A percentile compares a stretch with the other conserved stretches of the same genome.
These are phyloP conservation scores for Pteria penguin DNA, from an alignment of 2,888 invertebrate species.

Conservation along the genomic window DNA sequence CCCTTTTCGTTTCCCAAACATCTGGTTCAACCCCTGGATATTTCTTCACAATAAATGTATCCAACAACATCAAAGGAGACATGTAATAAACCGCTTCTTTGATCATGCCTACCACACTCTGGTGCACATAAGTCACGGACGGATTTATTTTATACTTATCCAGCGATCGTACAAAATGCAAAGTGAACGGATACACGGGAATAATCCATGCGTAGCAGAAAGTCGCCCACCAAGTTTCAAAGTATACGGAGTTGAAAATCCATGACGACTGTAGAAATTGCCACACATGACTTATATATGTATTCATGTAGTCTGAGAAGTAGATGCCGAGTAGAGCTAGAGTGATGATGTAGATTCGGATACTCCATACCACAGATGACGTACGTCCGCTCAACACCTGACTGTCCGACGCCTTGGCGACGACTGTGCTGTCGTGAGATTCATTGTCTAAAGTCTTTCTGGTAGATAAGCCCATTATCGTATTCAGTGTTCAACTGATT, in stretches of 20 bases:
- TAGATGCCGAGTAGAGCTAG: too few relatives aligned
- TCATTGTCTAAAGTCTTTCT: too few relatives aligned
- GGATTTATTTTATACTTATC: constrained; percentile 66
- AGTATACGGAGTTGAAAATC: constrained; percentile 71
- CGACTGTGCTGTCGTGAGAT: too few relatives aligned
- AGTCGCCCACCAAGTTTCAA: constrained; percentile 71
- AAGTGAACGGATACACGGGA: constrained; percentile 56
- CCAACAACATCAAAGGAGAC: constrained; percentile 65
- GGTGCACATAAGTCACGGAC: constrained; percentile 56
- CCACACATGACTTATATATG: constrained; percentile 56
- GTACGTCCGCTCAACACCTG: too few relatives aligned
- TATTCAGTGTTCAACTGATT: too few relatives aligned
- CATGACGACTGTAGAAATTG: constrained; percentile 44
- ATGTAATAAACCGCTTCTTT: constrained; percentile 62
- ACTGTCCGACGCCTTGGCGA: too few relatives aligned
- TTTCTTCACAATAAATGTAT: constrained; percentile 70
- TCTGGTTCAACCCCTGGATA: constrained; percentile 64
- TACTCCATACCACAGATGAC: too few relatives aligned
- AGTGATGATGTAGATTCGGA: neutral
- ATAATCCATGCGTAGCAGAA: constrained; percentile 63
- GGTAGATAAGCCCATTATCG: too few relatives aligned
- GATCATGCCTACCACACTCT: constrained; percentile 38
- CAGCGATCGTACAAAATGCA: constrained; percentile 56
- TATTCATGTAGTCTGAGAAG: too few relatives aligned
- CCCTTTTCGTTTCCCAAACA: constrained; percentile 54